These are phyloP conservation scores for Cordilura impudica DNA, from an alignment of 2,888 invertebrate species.

Conservation along the genomic window DNA sequence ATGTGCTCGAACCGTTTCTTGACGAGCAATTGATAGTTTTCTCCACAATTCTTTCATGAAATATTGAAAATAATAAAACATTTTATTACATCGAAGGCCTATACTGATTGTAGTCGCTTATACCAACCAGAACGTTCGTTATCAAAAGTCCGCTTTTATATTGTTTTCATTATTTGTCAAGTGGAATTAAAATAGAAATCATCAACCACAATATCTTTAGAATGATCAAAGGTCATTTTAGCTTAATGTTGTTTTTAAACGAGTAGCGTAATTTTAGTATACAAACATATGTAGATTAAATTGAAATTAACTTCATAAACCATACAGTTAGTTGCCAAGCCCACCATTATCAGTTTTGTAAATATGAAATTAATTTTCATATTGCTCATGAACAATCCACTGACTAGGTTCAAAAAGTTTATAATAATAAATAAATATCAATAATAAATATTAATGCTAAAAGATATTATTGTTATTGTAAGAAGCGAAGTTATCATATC, in stretches of 20 bases:
- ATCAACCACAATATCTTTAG: slow-evolving; percentile 25
- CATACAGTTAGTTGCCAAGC: slow-evolving; percentile 43
- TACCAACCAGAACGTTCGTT: not conserved
- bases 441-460: too few species aligned
- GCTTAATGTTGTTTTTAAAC: not conserved
- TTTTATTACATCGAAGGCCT: too few species aligned
- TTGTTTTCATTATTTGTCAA: slow-evolving; percentile 35
- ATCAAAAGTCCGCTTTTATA: not conserved
- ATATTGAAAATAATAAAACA: too few species aligned
- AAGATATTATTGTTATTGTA: too few species aligned
- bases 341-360: slow-evolving; percentile 15
- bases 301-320: slow-evolving; percentile 18
- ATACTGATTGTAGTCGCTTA: too few species aligned
- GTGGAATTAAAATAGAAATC: slow-evolving; percentile 44
- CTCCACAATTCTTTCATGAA: too few species aligned
- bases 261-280: not conserved
- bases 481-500: too few species aligned
- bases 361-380: slow-evolving; percentile 13
- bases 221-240: slow-evolving; percentile 51
- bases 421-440: not conserved
- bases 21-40: too few species aligned
- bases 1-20: too few species aligned
- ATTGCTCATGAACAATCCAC: not conserved
- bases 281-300: slow-evolving; percentile 33
- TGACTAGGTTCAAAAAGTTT: not conserved